A percentile compares a stretch with the other conserved stretches of the same genome.
Conservation (phyloP, 2,113 vertebrate genomes). For the Prietella phreatophila region DNA sequence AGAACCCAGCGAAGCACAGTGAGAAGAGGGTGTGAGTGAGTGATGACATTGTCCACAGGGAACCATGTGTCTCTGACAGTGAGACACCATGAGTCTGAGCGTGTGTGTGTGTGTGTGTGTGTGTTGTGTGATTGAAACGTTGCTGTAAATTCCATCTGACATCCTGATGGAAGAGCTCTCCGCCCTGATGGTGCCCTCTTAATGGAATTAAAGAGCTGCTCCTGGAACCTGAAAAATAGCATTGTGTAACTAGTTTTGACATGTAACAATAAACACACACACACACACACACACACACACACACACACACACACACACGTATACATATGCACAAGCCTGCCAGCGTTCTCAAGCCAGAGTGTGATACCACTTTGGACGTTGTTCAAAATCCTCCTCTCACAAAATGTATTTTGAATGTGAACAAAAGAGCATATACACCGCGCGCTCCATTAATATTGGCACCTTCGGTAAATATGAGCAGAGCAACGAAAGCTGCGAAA, state of each 20-base stretch:
- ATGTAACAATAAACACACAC: slow-evolving; percentile 17
- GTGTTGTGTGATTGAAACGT: slow-evolving; percentile 1
- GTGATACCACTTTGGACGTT: neutral
- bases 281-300: neutral
- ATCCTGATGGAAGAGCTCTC: slow-evolving; percentile 31
- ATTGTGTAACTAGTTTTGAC: slow-evolving; percentile 22
- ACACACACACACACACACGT: neutral
- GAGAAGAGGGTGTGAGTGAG: neutral
- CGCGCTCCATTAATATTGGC: no score
- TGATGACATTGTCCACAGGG: neutral
- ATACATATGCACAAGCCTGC: neutral
- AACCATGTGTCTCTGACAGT: neutral
- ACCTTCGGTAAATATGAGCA: no score
- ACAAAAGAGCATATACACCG: neutral
- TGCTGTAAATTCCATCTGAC: slow-evolving; percentile 34
- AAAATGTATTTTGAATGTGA: neutral
- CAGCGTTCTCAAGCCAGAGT: neutral
- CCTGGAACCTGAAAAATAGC: slow-evolving; percentile 22
- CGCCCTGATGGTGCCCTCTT: slow-evolving; percentile 18
- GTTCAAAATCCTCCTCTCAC: neutral
- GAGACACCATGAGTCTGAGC: neutral
- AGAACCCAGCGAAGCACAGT: neutral
- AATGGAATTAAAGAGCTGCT: slow-evolving; percentile 45
- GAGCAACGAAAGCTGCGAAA: no score
- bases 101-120: slow-evolving; percentile 20